Evolutionary conservation across 1,140 invertebrate species (phyloP), one percentile per base, ranked within the genome.

Genomic region (Gerris buenoi): DNA sequence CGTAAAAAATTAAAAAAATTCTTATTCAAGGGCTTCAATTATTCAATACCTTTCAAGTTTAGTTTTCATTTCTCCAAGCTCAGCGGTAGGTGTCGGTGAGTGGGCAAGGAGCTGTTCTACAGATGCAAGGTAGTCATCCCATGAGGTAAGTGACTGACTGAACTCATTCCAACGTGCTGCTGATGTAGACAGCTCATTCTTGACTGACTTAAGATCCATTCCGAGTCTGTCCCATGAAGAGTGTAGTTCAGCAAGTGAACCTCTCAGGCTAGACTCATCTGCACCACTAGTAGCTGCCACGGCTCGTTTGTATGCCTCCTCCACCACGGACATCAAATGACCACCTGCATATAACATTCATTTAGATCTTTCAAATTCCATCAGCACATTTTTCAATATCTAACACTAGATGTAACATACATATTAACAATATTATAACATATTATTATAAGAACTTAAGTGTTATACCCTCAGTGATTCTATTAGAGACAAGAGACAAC

Each of bases 31-130:
- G n/a, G n/a, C n/a, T n/a, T n/a, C n/a, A n/a, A 46, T 46, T 46
- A 10, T 46, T 46, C 5, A 56, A 23, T 87, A 93, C 73, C 90
- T 85, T 75, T 96, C 93, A 1, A 93, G 78, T 25, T 91, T 79
- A 0, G 90, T 93, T 77, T 92, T 93, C 86, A 95, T 93, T 79
- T 94, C 91, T 63, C 90, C 87, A 3, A 93, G 77, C 78, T 94
- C 91, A 28, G 89, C 90, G 0, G 86, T 88, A 60, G 86, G 80
- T 0, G 85, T 82, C 18, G 84, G 78, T 64, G 81, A 79, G 67
- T 84, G 80, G 0, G 93, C 73, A 61, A 82, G 79, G 76, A 88
- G 86, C 0, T 83, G 86, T 60, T 84, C 83, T 0, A 69, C 57
- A 0, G 56, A 59, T 3, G 75, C 79, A 0, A 91, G 79, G 88